phyloP scores from a whole-genome alignment of 2,113 vertebrate genomes.

The Petaurus breviceps region DNA sequence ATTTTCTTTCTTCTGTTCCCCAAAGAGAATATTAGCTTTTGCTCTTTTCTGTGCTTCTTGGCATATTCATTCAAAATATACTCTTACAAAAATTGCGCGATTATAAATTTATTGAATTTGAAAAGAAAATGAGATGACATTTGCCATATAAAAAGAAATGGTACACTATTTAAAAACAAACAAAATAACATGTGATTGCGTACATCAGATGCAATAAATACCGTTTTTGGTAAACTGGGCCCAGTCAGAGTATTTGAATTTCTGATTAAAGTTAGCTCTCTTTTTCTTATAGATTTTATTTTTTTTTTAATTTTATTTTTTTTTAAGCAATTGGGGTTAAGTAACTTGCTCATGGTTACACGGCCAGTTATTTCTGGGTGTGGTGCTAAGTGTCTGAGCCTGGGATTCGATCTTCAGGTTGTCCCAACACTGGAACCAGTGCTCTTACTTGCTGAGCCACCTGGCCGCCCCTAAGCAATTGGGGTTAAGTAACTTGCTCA shows the following conservation, averaged over 20 bases:
- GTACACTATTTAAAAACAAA: conserved; percentile 10
- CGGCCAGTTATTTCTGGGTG: no score
- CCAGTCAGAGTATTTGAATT: conserved; percentile 37
- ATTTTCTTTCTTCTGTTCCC: not conserved
- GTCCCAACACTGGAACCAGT: no score
- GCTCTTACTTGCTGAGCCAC: no score
- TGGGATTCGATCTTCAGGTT: no score
- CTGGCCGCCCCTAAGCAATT: no score
- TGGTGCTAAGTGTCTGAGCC: no score
- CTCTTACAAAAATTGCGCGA: conserved; percentile 6
- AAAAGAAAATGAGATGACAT: conserved; percentile 29
- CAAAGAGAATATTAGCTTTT: conserved; percentile 21
- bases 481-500: no score
- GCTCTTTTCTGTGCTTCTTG: not conserved
- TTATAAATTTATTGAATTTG: conserved; percentile 28
- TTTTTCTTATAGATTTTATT: not conserved
- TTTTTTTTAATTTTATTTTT: no score
- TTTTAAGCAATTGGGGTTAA: no score
- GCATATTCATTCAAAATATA: conserved; percentile 38
- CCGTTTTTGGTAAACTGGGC: not conserved
- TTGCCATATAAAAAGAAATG: conserved; percentile 23
- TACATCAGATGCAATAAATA: not conserved
- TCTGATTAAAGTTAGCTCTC: conserved; percentile 29
- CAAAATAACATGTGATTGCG: not conserved
- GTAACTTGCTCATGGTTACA: no score